Evolutionary conservation across 2,797 vertebrate genomes (phyloP).

Genomic region (Cuculus canorus): DNA sequence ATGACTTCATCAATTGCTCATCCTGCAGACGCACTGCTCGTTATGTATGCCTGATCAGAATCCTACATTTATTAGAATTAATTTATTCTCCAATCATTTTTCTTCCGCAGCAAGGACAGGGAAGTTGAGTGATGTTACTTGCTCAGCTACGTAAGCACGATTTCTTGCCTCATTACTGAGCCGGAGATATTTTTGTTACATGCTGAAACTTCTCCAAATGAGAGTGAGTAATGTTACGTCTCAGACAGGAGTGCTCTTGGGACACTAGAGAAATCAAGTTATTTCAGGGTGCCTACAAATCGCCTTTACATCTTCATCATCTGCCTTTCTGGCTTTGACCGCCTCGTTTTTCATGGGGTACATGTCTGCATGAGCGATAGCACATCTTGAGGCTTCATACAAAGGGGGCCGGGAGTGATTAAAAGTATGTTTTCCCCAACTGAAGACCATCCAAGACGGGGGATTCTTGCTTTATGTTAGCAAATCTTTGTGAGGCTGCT

Average conservation of each 20-base stretch:
- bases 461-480: neutral
- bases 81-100: constrained; percentile 59
- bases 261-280: neutral
- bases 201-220: constrained; percentile 45
- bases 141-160: constrained; percentile 54
- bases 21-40: constrained; percentile 9
- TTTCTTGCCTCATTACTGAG: constrained; percentile 69
- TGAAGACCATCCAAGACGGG: neutral
- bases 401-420: neutral
- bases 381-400: fast-evolving
- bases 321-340: neutral
- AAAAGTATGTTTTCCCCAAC: neutral
- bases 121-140: constrained; percentile 51
- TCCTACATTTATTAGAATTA: constrained; percentile 59
- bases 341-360: neutral
- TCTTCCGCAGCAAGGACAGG: constrained; percentile 32
- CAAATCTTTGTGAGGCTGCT: neutral
- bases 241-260: neutral
- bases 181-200: constrained; percentile 49
- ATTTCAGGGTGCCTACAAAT: constrained; percentile 25
- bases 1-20: constrained; percentile 64
- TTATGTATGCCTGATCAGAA: constrained; percentile 41
- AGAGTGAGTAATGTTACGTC: constrained; percentile 33
- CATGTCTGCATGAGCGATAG: neutral
- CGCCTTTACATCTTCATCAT: neutral